Evolutionary conservation across 1,140 invertebrate species (phyloP), one percentile per base, ranked within the genome.

Genomic region (Sinella curviseta): DNA sequence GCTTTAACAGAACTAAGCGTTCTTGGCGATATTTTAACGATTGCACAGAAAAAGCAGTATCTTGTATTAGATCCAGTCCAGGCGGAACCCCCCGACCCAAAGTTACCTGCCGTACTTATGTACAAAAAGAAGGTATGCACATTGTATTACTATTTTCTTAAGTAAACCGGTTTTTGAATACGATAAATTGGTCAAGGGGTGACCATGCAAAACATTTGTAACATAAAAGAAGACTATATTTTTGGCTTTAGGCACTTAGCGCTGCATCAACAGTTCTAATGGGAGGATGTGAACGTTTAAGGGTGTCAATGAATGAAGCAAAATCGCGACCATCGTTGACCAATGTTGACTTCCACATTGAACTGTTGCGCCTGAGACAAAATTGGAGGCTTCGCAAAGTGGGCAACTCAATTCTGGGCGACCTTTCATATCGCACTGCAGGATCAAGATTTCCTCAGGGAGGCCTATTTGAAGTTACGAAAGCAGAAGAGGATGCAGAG

Each of bases 351-450:
- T 99, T 98, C 86, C 96, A 98, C 85, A 93, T 96, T 81, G 97
- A 99, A 86, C 87, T 99, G 65, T 85, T 98, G 0, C 89, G 94
- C 79, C 88, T 99, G 48, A 87, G 97, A 70, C 96, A 98, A 85
- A 97, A 96, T 84, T 99, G 96, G 96, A 89, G 96, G 77, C 86
- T 99, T 1, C 97, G 97, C 86, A 98, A 98, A 89, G 94, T 97
- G 0, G 95, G 94, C 0, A 97, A 96, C 85, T 93, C 93, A 0
- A 98, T 99, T 81, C 93, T 99, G 70, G 97, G 97, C 0, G 97
- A 99, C 88, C 90, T 99, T 0, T 98, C 95, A 87, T 98, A 97
- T 86, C 90, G 94, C 82, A 97, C 96, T 87, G 89, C 88, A 84
- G 96, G 96, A 1, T 97, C 95, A 0, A 94, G 96, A 85, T 98